Evolutionary conservation across 35 echinoderm and acorn worm genomes (phyloP).

Genomic region (Lytechinus pictus): DNA sequence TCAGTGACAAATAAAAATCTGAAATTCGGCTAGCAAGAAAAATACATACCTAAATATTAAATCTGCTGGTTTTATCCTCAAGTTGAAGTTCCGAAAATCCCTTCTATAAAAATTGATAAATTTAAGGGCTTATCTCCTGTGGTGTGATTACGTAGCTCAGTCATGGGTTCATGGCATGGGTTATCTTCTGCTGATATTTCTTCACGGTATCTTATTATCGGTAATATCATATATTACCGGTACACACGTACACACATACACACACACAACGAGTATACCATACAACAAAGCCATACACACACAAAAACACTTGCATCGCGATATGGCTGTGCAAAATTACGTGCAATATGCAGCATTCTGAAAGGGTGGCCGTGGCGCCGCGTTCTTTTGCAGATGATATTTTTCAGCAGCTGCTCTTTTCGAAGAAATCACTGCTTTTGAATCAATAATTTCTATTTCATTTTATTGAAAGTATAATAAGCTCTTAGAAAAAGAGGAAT

Average conservation of each 20-base stretch:
- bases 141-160: neutral
- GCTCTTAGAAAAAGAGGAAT: neutral
- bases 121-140: neutral
- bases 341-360: neutral
- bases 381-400: neutral
- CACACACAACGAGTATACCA: neutral
- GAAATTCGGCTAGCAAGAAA: neutral
- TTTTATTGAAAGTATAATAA: neutral
- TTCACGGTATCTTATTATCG: neutral
- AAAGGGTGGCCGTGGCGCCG: neutral
- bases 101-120: neutral
- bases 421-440: neutral
- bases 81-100: neutral
- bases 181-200: constrained; percentile 4
- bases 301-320: neutral
- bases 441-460: neutral
- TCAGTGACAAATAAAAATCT: no score
- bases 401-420: neutral
- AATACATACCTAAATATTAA: neutral
- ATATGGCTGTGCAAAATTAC: neutral
- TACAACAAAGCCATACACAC: neutral
- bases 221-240: neutral
- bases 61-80: neutral
- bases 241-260: neutral
- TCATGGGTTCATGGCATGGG: neutral